phyloP scores from a whole-genome alignment of 2,888 invertebrate genomes.

The Pandemis corylana region DNA sequence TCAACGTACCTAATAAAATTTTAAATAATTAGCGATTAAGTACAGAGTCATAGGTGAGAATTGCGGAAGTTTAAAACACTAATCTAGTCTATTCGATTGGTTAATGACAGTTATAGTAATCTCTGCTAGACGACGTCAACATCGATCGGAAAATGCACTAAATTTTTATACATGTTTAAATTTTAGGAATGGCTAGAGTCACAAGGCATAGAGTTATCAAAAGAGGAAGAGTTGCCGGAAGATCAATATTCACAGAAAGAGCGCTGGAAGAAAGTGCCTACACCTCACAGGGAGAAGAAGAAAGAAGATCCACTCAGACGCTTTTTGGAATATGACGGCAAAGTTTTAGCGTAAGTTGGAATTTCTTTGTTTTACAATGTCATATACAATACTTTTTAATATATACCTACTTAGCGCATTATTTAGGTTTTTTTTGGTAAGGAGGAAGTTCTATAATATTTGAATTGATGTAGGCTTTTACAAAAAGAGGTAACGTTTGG shows the following conservation, averaged over 20 bases:
- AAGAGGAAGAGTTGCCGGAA: conserved; percentile 87
- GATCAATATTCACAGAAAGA: conserved; percentile 88
- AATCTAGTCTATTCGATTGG: too few relatives aligned
- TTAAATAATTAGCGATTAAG: too few relatives aligned
- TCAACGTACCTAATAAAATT: too few relatives aligned
- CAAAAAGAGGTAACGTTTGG: too few relatives aligned
- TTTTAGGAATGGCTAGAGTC: conserved; percentile 91
- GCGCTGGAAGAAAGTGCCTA: conserved; percentile 68
- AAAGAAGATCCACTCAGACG: conserved; percentile 81
- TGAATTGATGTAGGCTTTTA: too few relatives aligned
- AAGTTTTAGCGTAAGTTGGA: conserved; percentile 87
- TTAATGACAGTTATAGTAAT: background rate
- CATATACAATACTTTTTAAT: too few relatives aligned
- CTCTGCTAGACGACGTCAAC: background rate
- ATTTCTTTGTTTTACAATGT: background rate
- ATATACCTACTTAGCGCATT: too few relatives aligned
- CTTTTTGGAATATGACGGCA: conserved; percentile 91
- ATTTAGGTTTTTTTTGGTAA: too few relatives aligned
- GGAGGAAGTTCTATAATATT: too few relatives aligned
- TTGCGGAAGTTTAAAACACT: too few relatives aligned
- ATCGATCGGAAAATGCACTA: background rate
- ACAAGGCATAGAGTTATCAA: conserved; percentile 91
- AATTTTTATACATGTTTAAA: background rate
- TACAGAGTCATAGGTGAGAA: too few relatives aligned
- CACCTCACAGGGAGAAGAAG: conserved; percentile 57